A percentile compares a stretch with the other conserved stretches of the same genome.
phyloP scores from a whole-genome alignment of 2,888 invertebrate species.

The Helicoverpa assulta region DNA sequence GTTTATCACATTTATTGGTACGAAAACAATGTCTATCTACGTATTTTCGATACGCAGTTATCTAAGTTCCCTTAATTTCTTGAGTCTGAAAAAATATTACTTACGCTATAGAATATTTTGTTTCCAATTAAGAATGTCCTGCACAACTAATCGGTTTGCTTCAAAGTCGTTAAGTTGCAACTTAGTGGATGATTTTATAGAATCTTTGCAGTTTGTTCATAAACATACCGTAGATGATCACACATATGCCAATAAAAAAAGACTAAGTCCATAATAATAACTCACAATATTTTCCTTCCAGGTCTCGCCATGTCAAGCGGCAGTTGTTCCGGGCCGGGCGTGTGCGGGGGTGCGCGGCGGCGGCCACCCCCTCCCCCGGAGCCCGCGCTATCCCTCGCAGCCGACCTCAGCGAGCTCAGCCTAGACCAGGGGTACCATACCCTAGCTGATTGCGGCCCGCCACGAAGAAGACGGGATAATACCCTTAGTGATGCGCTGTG shows the following conservation, averaged over 20 bases:
- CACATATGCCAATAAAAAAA: too few relatives aligned
- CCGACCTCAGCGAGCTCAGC: conserved; percentile 90
- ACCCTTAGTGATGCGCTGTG: conserved; percentile 84
- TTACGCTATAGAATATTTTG: too few relatives aligned
- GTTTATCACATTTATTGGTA: too few relatives aligned
- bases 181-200: too few relatives aligned
- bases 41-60: too few relatives aligned
- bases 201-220: not conserved
- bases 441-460: conserved; percentile 92
- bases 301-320: conserved; percentile 83
- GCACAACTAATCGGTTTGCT: too few relatives aligned
- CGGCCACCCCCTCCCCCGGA: conserved; percentile 87
- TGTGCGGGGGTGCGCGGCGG: conserved; percentile 83
- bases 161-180: too few relatives aligned
- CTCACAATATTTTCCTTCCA: conserved; percentile 61
- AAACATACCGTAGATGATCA: too few relatives aligned
- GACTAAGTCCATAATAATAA: conserved; percentile 2
- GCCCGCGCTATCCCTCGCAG: conserved; percentile 83
- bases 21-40: too few relatives aligned
- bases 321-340: conserved; percentile 83
- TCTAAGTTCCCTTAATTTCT: too few relatives aligned
- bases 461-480: conserved; percentile 80
- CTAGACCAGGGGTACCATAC: conserved; percentile 96
- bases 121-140: too few relatives aligned
- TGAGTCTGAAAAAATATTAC: too few relatives aligned